phyloP scores from a whole-genome alignment of 2,113 vertebrate genomes.

The Seriola rivoliana region DNA sequence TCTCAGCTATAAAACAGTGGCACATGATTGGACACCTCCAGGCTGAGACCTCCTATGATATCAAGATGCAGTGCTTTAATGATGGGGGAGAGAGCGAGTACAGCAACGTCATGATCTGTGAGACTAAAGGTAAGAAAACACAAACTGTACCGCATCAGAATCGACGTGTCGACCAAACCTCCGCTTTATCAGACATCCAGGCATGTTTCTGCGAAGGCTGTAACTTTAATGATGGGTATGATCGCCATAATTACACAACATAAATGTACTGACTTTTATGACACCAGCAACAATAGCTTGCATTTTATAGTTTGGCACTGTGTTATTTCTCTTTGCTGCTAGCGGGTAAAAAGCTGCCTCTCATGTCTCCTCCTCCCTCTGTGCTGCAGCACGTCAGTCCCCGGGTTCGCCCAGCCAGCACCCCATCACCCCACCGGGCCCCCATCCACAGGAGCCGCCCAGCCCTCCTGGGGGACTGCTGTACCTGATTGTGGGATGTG shows the following conservation, averaged over 20 bases:
- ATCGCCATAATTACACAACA: constrained; percentile 70
- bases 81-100: constrained; percentile 94
- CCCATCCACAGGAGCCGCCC: constrained; percentile 81
- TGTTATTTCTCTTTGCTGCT: constrained; percentile 39
- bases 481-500: constrained; percentile 93
- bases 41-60: constrained; percentile 95
- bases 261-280: constrained; percentile 65
- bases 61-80: constrained; percentile 97
- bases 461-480: constrained; percentile 86
- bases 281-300: constrained; percentile 64
- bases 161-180: constrained; percentile 29
- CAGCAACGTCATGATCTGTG: constrained; percentile 98
- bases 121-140: constrained; percentile 90
- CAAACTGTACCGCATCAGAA: constrained; percentile 1
- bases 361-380: constrained; percentile 8
- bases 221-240: constrained; percentile 54
- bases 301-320: constrained; percentile 54
- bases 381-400: constrained; percentile 87
- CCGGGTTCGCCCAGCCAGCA: constrained; percentile 83
- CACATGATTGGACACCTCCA: constrained; percentile 95
- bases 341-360: constrained; percentile 14
- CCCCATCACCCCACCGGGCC: constrained; percentile 86
- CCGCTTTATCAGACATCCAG: constrained; percentile 55
- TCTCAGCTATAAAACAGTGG: constrained; percentile 90
- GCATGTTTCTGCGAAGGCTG: constrained; percentile 60